A percentile compares a stretch with the other conserved stretches of the same genome.
These are phyloP conservation scores for Cephus rjabovi DNA, from an alignment of 2,888 invertebrate genomes.

Conservation along the genomic window DNA sequence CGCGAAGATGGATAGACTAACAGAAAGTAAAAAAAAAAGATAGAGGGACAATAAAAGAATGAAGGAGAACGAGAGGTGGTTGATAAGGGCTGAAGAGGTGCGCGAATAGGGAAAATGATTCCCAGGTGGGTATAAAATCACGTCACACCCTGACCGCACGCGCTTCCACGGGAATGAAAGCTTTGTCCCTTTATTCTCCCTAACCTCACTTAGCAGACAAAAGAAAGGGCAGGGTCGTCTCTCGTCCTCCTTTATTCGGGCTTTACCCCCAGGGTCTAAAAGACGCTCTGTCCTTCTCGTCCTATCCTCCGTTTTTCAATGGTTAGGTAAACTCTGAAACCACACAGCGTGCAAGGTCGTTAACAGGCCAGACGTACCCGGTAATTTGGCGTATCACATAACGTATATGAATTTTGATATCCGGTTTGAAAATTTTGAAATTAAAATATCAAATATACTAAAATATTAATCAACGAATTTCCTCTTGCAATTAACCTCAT, in stretches of 20 bases:
- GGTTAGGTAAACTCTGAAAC: neutral
- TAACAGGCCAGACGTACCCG: neutral
- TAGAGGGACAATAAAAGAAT: neutral
- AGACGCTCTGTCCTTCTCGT: neutral
- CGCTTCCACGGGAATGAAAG: conserved; percentile 4
- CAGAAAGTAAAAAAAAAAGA: neutral
- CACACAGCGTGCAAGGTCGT: neutral
- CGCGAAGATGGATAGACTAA: neutral
- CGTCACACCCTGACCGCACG: conserved; percentile 7
- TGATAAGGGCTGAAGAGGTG: neutral
- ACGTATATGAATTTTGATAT: neutral
- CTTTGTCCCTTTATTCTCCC: conserved; percentile 19
- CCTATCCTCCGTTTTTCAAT: neutral
- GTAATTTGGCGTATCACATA: neutral
- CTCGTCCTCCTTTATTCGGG: neutral
- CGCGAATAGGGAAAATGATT: neutral
- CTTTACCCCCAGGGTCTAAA: neutral
- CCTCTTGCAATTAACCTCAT: neutral
- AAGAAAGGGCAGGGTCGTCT: conserved; percentile 9
- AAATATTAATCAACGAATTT: neutral
- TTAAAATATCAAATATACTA: neutral
- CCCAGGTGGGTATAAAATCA: neutral
- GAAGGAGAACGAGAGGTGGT: neutral
- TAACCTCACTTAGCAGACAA: conserved; percentile 19
- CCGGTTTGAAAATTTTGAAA: neutral